Evolutionary conservation across 2,113 vertebrate genomes (phyloP).

Genomic region (Rhinolophus ferrumequinum): DNA sequence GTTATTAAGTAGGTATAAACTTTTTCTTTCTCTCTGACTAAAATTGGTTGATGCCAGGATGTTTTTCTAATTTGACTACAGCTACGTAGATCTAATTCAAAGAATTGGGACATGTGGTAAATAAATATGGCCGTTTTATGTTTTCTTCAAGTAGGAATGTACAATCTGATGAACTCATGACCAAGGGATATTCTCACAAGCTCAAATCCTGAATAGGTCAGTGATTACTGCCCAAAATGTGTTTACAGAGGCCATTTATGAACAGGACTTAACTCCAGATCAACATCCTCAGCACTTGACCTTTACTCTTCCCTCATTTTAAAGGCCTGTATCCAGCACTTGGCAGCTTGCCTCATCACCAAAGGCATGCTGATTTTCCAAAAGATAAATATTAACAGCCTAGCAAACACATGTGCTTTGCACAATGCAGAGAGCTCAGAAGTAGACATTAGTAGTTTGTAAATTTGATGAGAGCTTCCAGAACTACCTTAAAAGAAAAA

Average conservation of each 20-base stretch:
- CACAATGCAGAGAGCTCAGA: conserved; percentile 19
- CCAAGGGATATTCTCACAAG: not conserved
- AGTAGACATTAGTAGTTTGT: not conserved
- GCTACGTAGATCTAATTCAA: conserved; percentile 41
- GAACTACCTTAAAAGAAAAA: not conserved
- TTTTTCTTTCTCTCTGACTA: not conserved
- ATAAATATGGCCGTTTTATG: not conserved
- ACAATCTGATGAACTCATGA: not conserved
- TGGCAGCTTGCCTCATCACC: conserved; percentile 2
- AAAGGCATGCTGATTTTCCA: conserved; percentile 32
- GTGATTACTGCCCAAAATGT: not conserved
- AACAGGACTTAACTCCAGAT: conserved; percentile 38
- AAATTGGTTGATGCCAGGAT: not conserved
- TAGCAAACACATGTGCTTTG: conserved; percentile 54
- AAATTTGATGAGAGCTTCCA: conserved; percentile 46
- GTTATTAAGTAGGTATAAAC: not conserved
- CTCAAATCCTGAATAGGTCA: not conserved
- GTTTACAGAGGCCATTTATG: conserved; percentile 64
- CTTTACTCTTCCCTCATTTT: conserved; percentile 48
- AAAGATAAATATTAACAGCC: conserved; percentile 64
- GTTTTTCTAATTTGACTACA: conserved; percentile 21
- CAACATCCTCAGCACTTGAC: conserved; percentile 60
- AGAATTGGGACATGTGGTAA: not conserved
- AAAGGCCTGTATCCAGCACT: not conserved
- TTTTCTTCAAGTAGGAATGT: not conserved